A percentile compares a stretch with the other conserved stretches of the same genome.
phyloP scores from a whole-genome alignment of 2,888 invertebrate species.

The Laspeyria flexula region DNA sequence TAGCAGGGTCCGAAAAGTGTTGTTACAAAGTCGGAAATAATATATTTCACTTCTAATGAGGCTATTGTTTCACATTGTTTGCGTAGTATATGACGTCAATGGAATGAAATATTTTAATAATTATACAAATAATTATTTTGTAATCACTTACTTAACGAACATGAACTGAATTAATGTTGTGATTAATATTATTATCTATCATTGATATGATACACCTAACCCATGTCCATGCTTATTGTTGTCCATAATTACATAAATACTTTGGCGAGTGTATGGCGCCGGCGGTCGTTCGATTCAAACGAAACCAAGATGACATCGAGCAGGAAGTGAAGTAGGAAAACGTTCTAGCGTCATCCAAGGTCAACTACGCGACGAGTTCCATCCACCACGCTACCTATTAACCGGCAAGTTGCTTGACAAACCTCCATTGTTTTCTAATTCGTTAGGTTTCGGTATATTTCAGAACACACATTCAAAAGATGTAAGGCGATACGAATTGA shows the following conservation, averaged over 20 bases:
- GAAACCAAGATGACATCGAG: constrained; percentile 75
- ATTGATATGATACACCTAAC: constrained; percentile 5
- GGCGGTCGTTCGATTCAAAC: constrained; percentile 50
- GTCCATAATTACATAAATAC: constrained; percentile 5
- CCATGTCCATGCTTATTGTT: neutral
- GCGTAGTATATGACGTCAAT: constrained; percentile 13
- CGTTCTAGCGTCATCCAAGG: constrained; percentile 81
- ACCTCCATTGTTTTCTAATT: constrained; percentile 69
- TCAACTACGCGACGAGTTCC: constrained; percentile 65
- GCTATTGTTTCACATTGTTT: constrained; percentile 12
- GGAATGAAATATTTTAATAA: constrained; percentile 17
- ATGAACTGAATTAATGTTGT: constrained; percentile 6
- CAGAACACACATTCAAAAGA: constrained; percentile 28
- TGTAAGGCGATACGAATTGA: constrained; percentile 9
- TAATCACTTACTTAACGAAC: neutral
- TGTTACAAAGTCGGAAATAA: constrained; percentile 1
- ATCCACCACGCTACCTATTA: constrained; percentile 63
- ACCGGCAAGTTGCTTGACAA: constrained; percentile 59
- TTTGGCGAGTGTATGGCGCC: constrained; percentile 47
- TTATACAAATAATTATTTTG: neutral
- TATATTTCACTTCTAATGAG: constrained; percentile 9
- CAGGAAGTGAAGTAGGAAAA: constrained; percentile 84
- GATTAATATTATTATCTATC: constrained; percentile 3
- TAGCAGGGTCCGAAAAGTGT: neutral
- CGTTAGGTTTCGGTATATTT: constrained; percentile 62